phyloP scores from a whole-genome alignment of 2,797 vertebrate species.

The Moxostoma hubbsi region DNA sequence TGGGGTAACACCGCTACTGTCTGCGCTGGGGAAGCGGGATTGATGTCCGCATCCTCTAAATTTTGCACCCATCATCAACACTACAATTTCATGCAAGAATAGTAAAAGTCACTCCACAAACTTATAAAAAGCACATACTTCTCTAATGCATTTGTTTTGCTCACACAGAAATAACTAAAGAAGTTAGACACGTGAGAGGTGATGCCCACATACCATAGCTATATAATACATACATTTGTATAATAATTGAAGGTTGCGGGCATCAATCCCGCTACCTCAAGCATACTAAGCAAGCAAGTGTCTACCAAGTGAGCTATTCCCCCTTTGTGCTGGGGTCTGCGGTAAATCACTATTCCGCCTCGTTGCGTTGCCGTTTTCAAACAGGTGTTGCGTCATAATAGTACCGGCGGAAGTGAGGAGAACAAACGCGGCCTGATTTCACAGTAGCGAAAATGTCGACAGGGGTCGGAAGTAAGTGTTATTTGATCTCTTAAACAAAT shows the following conservation, averaged over 20 bases:
- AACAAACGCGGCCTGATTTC: constrained; percentile 50
- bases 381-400: constrained; percentile 38
- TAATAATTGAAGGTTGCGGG: constrained; percentile 47
- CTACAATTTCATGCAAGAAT: too few relatives aligned
- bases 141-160: too few relatives aligned
- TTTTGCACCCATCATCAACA: too few relatives aligned
- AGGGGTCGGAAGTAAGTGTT: constrained; percentile 89
- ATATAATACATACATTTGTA: too few relatives aligned
- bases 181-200: too few relatives aligned
- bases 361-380: not conserved
- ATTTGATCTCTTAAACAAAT: constrained; percentile 16
- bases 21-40: too few relatives aligned
- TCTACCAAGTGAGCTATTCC: constrained; percentile 52
- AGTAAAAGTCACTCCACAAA: too few relatives aligned
- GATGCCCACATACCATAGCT: too few relatives aligned
- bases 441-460: constrained; percentile 81
- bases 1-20: too few relatives aligned
- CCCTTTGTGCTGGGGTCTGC: fast-evolving
- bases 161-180: too few relatives aligned
- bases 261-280: not conserved
- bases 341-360: not conserved
- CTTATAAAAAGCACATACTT: too few relatives aligned
- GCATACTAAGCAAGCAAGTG: constrained; percentile 43
- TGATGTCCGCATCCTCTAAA: too few relatives aligned
- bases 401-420: constrained; percentile 70